Evolutionary conservation across 2,888 invertebrate species (phyloP).

Genomic region (Pyrgus malvae): DNA sequence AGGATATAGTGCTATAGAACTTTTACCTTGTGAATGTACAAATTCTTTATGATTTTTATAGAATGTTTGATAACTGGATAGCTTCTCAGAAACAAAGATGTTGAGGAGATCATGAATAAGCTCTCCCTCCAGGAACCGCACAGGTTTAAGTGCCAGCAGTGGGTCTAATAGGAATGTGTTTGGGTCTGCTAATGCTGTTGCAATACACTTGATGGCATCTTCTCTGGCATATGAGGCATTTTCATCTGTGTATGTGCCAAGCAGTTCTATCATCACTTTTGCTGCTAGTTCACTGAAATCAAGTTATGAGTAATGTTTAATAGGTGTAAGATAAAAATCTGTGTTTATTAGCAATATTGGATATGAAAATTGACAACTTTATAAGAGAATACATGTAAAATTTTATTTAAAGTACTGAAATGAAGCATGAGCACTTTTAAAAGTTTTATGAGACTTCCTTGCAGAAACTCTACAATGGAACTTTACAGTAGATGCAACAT

Average conservation of each 20-base stretch:
- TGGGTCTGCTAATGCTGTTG: conserved; percentile 96
- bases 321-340: too few relatives aligned
- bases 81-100: conserved; percentile 96
- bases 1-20: background rate
- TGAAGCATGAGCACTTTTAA: too few relatives aligned
- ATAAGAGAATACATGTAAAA: too few relatives aligned
- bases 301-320: background rate
- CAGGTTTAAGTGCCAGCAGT: conserved; percentile 95
- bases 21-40: conserved; percentile 85
- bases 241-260: conserved; percentile 98
- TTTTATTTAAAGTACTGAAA: too few relatives aligned
- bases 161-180: conserved; percentile 98
- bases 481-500: too few relatives aligned
- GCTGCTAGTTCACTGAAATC: conserved; percentile 91
- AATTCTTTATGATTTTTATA: conserved; percentile 96
- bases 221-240: conserved; percentile 98
- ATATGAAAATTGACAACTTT: too few relatives aligned
- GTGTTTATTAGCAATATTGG: too few relatives aligned
- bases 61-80: conserved; percentile 95
- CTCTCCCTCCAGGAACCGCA: conserved; percentile 96
- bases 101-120: conserved; percentile 96
- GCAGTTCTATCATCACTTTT: conserved; percentile 97
- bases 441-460: too few relatives aligned
- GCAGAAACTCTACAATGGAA: too few relatives aligned
- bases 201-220: conserved; percentile 98